Percentiles rank a stretch among this genome's conserved stretches.
Evolutionary conservation across 2,113 vertebrate species (phyloP).

Genomic region (Microcebus griseorufus): DNA sequence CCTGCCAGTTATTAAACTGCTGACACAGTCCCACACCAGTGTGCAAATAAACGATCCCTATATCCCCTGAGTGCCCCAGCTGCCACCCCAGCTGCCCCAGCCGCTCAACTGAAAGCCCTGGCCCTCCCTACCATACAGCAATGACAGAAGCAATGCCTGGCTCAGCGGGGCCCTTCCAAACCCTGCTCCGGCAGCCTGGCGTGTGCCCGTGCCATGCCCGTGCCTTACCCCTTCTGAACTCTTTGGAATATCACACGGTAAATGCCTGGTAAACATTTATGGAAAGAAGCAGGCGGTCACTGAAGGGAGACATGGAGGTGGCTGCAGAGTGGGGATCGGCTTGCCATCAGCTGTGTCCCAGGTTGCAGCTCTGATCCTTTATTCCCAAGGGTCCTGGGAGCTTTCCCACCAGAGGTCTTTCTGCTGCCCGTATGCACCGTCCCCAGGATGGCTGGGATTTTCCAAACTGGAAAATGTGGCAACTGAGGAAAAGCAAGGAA

Average conservation of each 20-base stretch:
- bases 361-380: neutral
- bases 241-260: neutral
- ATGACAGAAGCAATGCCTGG: neutral
- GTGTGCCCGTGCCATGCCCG: accelerated
- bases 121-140: neutral
- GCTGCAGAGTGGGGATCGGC: neutral
- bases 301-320: neutral
- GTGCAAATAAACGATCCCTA: too few relatives aligned
- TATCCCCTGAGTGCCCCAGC: neutral
- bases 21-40: neutral
- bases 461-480: neutral
- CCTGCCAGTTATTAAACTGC: neutral
- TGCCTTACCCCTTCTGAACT: neutral
- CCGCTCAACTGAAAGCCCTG: neutral
- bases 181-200: neutral
- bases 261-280: neutral
- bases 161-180: neutral
- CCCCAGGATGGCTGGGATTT: neutral
- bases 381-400: neutral
- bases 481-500: neutral
- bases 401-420: neutral
- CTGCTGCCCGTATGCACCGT: neutral
- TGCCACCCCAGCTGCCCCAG: neutral
- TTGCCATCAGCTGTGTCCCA: neutral
- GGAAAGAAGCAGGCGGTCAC: neutral